Percentiles rank a stretch among this genome's conserved stretches.
phyloP scores from a whole-genome alignment of 2,797 vertebrate genomes.

The Nyctalus aviator region DNA sequence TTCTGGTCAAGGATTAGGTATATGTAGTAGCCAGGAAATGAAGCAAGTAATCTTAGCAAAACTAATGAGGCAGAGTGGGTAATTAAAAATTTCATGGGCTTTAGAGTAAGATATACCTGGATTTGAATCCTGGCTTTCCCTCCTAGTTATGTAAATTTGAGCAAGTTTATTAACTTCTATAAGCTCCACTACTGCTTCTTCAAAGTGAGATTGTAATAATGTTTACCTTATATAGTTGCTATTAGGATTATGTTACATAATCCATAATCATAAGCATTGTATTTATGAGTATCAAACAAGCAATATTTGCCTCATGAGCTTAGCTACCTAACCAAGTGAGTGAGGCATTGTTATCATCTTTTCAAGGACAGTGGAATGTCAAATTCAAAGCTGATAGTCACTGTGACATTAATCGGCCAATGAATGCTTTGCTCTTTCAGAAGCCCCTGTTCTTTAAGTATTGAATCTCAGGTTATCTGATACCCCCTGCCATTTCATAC shows the following conservation, averaged over 20 bases:
- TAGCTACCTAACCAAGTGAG: neutral
- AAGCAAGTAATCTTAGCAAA: constrained; percentile 28
- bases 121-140: constrained; percentile 24
- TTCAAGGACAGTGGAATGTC: constrained; percentile 14
- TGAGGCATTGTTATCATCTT: neutral
- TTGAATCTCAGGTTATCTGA: neutral
- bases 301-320: neutral
- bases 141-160: neutral
- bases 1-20: neutral
- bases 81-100: neutral
- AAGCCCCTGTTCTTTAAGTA: neutral
- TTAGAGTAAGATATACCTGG: neutral
- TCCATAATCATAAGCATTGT: neutral
- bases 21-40: neutral
- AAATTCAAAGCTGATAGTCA: constrained; percentile 15
- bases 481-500: neutral
- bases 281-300: neutral
- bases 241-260: constrained; percentile 16
- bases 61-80: neutral
- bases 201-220: constrained; percentile 44
- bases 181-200: neutral
- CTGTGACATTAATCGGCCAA: neutral
- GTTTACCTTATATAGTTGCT: neutral
- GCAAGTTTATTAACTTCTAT: constrained; percentile 17
- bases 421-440: neutral